A percentile compares a stretch with the other conserved stretches of the same genome.
phyloP scores from a whole-genome alignment of 2,888 invertebrate genomes.

The Cylindroiulus punctatus region DNA sequence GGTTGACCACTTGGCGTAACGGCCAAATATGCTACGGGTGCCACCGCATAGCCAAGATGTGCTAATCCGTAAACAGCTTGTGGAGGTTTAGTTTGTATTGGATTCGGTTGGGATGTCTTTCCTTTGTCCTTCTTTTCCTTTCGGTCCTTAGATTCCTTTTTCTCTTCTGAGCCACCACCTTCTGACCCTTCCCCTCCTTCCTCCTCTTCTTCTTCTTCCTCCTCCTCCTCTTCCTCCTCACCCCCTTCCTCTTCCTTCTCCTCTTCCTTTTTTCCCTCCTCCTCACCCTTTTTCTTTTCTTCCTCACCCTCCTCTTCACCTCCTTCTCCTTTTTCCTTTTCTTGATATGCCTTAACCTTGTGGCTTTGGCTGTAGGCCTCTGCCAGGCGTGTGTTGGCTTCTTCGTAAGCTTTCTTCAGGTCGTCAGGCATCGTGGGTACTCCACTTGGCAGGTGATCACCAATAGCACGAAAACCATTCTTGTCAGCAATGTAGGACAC shows the following conservation, averaged over 20 bases:
- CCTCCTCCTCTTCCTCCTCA: slow-evolving; percentile 47
- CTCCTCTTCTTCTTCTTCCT: not conserved
- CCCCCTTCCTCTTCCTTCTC: slow-evolving; percentile 45
- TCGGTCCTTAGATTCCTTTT: not conserved
- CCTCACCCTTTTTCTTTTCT: slow-evolving; percentile 44
- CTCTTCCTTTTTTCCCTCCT: not conserved
- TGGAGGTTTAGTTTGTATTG: not conserved
- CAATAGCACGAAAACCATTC: slow-evolving; percentile 50
- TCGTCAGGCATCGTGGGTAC: slow-evolving; percentile 52
- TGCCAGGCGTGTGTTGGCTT: slow-evolving; percentile 50
- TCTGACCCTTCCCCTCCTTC: not conserved
- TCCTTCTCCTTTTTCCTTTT: slow-evolving; percentile 18
- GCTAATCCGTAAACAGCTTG: slow-evolving; percentile 29
- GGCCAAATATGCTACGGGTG: slow-evolving; percentile 2
- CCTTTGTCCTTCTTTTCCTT: no score
- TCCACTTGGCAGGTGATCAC: slow-evolving; percentile 53
- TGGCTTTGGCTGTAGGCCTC: slow-evolving; percentile 49
- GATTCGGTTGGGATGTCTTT: not conserved
- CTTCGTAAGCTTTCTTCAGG: slow-evolving; percentile 52
- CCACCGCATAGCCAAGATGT: slow-evolving; percentile 38
- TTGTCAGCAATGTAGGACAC: slow-evolving; percentile 55
- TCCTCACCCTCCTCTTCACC: slow-evolving; percentile 43
- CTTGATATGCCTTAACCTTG: not conserved
- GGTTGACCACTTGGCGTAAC: not conserved
- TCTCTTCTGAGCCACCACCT: not conserved